Percentiles rank a stretch among this genome's conserved stretches.
Conservation (phyloP, 2,113 vertebrate genomes). For the Menidia beryllina region DNA sequence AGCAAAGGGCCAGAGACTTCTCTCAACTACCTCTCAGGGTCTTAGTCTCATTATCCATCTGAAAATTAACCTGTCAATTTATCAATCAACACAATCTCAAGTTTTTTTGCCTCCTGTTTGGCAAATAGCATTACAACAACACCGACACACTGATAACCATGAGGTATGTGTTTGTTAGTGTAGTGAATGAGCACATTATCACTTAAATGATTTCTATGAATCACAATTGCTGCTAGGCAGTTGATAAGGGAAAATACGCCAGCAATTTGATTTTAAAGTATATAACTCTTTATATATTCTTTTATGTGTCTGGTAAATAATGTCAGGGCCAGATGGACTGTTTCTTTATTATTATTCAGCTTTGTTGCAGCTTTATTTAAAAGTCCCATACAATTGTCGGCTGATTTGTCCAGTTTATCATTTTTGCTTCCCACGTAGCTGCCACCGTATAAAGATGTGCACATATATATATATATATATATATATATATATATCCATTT, state of each 20-base stretch:
- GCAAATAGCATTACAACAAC: constrained; percentile 86
- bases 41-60: constrained; percentile 96
- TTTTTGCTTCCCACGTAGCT: no score
- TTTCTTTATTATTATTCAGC: no score
- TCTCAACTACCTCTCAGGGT: constrained; percentile 85
- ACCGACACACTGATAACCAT: constrained; percentile 94
- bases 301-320: constrained; percentile 69
- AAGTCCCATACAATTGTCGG: constrained; percentile 30
- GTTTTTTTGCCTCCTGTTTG: constrained; percentile 90
- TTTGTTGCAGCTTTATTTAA: constrained; percentile 54
- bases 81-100: constrained; percentile 99
- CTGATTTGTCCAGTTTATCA: constrained; percentile 29
- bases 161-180: constrained; percentile 94
- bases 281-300: constrained; percentile 72
- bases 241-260: constrained; percentile 91
- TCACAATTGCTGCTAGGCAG: constrained; percentile 94
- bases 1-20: constrained; percentile 76
- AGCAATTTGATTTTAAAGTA: constrained; percentile 76
- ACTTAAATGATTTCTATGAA: constrained; percentile 99
- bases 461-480: no score
- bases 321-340: constrained; percentile 53
- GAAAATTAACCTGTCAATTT: constrained; percentile 99
- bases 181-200: constrained; percentile 99
- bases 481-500: no score
- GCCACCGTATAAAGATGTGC: no score